phyloP scores from a whole-genome alignment of 2,888 invertebrate species.

The Neria commutata region DNA sequence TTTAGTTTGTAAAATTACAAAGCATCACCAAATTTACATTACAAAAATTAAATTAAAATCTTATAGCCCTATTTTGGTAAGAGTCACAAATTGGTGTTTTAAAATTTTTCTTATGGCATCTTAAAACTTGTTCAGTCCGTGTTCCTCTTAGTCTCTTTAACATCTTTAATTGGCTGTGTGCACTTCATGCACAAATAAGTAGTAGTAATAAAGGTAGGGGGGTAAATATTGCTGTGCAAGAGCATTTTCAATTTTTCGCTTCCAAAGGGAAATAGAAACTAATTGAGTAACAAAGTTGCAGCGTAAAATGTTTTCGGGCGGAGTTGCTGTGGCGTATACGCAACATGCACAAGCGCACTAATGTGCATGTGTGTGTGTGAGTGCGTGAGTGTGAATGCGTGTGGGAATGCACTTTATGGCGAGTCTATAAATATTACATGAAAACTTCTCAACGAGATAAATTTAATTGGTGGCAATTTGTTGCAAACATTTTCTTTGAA shows the following conservation, averaged over 20 bases:
- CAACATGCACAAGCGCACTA: slow-evolving; percentile 29
- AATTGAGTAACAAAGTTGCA: slow-evolving; percentile 54
- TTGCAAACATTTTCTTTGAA: slow-evolving; percentile 37
- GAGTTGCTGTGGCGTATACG: slow-evolving; percentile 42
- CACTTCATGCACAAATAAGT: not conserved
- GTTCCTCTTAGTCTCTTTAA: not conserved
- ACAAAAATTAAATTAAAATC: too few relatives aligned
- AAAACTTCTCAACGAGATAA: slow-evolving; percentile 56
- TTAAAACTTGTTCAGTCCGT: too few relatives aligned
- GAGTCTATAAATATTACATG: slow-evolving; percentile 53
- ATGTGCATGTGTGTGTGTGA: slow-evolving; percentile 3
- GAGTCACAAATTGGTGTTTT: too few relatives aligned
- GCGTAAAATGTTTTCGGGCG: slow-evolving; percentile 36
- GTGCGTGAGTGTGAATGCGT: slow-evolving; percentile 9
- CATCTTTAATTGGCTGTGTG: not conserved
- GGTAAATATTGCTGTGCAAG: slow-evolving; percentile 21
- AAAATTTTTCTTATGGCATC: too few relatives aligned
- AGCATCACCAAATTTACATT: too few relatives aligned
- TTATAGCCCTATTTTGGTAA: too few relatives aligned
- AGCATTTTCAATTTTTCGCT: slow-evolving; percentile 47
- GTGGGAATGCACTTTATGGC: slow-evolving; percentile 7
- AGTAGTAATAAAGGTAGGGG: too few relatives aligned
- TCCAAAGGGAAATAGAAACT: slow-evolving; percentile 48
- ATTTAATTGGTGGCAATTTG: slow-evolving; percentile 57
- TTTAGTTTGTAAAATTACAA: too few relatives aligned